Conservation (phyloP, 1,140 invertebrate genomes). For the Hypothenemus hampei region DNA sequence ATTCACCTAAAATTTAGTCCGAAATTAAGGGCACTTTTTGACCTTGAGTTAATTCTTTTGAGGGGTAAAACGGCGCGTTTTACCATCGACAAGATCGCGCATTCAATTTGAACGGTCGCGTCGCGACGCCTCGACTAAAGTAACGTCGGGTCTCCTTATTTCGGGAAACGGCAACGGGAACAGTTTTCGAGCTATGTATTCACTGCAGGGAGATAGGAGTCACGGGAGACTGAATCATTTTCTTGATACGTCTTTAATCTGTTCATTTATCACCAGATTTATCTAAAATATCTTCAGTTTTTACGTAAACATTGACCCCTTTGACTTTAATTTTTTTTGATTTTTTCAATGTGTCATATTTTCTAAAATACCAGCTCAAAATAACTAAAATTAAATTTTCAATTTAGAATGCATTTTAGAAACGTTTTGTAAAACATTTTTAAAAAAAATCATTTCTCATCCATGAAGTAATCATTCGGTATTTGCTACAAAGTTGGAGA, state of each 20-base stretch:
- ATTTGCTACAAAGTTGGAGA: no score
- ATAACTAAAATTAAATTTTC: no score
- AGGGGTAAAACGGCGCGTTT: slow-evolving; percentile 1
- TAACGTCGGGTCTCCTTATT: slow-evolving; percentile 32
- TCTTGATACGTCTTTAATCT: slow-evolving; percentile 12
- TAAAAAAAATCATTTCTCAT: no score
- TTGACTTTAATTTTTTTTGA: no score
- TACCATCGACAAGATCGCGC: slow-evolving; percentile 14
- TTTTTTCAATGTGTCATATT: no score
- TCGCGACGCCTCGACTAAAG: slow-evolving; percentile 36
- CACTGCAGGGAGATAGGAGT: slow-evolving; percentile 16
- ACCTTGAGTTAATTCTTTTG: slow-evolving; percentile 1
- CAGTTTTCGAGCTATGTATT: slow-evolving; percentile 29
- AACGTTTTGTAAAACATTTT: no score
- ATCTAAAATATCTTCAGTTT: no score
- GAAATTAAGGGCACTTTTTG: background rate
- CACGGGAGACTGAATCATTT: slow-evolving; percentile 22
- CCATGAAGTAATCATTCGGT: no score
- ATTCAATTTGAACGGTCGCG: slow-evolving; percentile 24
- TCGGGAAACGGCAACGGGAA: slow-evolving; percentile 34
- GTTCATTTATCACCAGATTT: no score
- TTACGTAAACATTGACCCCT: no score
- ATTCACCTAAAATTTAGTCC: background rate
- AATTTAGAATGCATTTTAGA: no score
- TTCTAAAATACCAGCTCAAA: no score